Conservation (phyloP, 2,888 invertebrate genomes). For the Pandemis cinnamomeana region DNA sequence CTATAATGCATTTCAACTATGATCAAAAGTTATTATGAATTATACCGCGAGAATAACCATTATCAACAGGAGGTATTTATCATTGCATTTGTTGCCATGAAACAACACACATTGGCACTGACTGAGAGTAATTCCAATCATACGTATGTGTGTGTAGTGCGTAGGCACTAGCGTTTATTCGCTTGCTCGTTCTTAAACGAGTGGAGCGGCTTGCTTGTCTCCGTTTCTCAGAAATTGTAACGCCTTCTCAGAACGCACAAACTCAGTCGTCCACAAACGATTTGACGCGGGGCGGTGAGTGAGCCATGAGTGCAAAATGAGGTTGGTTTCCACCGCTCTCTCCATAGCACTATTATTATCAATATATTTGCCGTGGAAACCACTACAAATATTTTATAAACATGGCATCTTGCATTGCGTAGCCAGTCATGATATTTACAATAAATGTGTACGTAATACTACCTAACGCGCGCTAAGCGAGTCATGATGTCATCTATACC, state of each 20-base stretch:
- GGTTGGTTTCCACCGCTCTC: conserved; percentile 68
- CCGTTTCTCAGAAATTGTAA: conserved; percentile 83
- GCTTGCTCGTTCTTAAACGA: conserved; percentile 72
- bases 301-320: conserved; percentile 64
- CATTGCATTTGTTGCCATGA: conserved; percentile 48
- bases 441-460: conserved; percentile 17
- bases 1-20: neutral
- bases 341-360: conserved; percentile 6
- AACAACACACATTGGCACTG: conserved; percentile 48
- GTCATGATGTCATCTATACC: conserved; percentile 23
- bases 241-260: conserved; percentile 82
- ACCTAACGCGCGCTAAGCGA: conserved; percentile 11
- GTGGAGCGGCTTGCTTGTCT: conserved; percentile 77
- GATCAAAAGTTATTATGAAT: neutral
- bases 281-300: conserved; percentile 56
- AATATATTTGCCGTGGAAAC: conserved; percentile 52
- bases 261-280: conserved; percentile 72
- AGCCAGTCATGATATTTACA: conserved; percentile 1
- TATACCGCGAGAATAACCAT: neutral
- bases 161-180: conserved; percentile 71
- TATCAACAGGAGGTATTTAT: conserved; percentile 5
- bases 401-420: conserved; percentile 48
- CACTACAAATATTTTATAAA: conserved; percentile 56
- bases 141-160: conserved; percentile 63
- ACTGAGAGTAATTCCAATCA: conserved; percentile 45